Evolutionary conservation across 1,140 invertebrate species (phyloP).

Genomic region (Drosophila ambigua): DNA sequence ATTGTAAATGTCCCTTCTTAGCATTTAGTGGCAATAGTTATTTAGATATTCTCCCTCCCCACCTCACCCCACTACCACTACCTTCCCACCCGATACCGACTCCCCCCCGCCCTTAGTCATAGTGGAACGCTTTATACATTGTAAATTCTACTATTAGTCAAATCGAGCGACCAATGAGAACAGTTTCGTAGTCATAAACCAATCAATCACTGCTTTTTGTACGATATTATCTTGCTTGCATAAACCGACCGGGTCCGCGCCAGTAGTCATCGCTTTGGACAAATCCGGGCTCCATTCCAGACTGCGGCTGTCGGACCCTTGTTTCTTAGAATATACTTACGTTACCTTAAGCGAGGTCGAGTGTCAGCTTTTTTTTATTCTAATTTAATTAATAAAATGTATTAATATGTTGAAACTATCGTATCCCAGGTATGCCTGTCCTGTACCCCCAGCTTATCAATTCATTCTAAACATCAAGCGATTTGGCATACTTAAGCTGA

Average conservation of each 20-base stretch:
- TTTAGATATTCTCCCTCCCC: slow-evolving; percentile 41
- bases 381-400: slow-evolving; percentile 56
- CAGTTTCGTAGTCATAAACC: slow-evolving; percentile 48
- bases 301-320: slow-evolving; percentile 2
- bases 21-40: slow-evolving; percentile 76
- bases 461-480: too few species aligned
- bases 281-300: too few species aligned
- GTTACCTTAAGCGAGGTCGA: slow-evolving; percentile 61
- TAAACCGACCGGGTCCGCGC: slow-evolving; percentile 13
- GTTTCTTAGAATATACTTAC: slow-evolving; percentile 29
- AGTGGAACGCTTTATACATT: slow-evolving; percentile 77
- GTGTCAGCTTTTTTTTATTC: slow-evolving; percentile 51
- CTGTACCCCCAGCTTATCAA: too few species aligned
- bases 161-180: slow-evolving; percentile 36
- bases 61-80: neutral
- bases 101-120: slow-evolving; percentile 44
- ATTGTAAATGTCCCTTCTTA: slow-evolving; percentile 57
- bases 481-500: too few species aligned
- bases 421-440: too few species aligned
- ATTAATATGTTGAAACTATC: slow-evolving; percentile 21
- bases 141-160: slow-evolving; percentile 77
- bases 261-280: neutral
- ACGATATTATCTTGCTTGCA: slow-evolving; percentile 70
- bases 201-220: slow-evolving; percentile 67
- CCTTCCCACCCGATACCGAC: neutral